These are phyloP conservation scores for Theocolax elegans DNA, from an alignment of 1,140 invertebrate species.

Conservation along the genomic window DNA sequence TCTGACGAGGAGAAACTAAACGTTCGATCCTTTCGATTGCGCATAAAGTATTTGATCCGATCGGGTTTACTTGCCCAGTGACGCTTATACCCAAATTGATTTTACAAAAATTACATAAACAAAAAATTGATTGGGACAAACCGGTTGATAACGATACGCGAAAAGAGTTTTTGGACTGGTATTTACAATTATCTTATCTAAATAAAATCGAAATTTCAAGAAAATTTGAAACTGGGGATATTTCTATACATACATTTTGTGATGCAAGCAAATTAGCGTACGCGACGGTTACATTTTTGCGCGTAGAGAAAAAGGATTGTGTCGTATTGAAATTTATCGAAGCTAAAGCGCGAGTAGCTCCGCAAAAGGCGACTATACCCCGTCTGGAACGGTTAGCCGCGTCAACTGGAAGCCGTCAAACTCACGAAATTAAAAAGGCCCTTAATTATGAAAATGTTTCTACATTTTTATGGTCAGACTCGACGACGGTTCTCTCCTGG, in stretches of 20 bases:
- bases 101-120: too few species aligned
- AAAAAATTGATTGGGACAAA: too few species aligned
- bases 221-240: not conserved
- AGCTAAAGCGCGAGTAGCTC: not conserved
- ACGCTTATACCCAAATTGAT: too few species aligned
- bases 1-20: conserved; percentile 44
- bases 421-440: not conserved
- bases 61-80: too few species aligned
- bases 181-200: conserved; percentile 51
- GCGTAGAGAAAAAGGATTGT: not conserved
- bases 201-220: too few species aligned
- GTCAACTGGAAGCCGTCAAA: not conserved
- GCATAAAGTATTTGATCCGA: too few species aligned
- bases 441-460: conserved; percentile 35
- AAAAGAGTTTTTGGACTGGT: conserved; percentile 1
- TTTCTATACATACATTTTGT: not conserved
- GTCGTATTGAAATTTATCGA: not conserved
- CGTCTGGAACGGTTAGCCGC: not conserved
- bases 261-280: not conserved
- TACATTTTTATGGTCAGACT: too few species aligned
- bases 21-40: conserved; percentile 43
- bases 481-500: too few species aligned
- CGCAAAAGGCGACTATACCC: too few species aligned
- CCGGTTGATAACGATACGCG: too few species aligned
- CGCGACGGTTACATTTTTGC: conserved; percentile 1